A percentile compares a stretch with the other conserved stretches of the same genome.
These are phyloP conservation scores for Pyrgus malvae DNA, from an alignment of 2,888 invertebrate genomes.

Conservation along the genomic window DNA sequence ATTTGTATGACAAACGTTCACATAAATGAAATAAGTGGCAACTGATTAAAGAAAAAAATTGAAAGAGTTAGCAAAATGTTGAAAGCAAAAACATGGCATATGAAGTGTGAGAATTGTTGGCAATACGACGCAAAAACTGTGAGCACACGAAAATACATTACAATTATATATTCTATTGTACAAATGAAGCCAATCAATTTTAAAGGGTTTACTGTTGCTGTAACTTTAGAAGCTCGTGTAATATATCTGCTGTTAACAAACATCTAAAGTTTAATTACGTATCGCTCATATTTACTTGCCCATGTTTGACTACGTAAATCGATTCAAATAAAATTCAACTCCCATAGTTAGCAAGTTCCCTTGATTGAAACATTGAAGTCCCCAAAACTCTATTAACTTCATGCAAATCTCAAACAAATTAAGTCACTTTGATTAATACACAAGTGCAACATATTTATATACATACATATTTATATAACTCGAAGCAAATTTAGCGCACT, in stretches of 20 bases:
- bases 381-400: slow-evolving; percentile 17
- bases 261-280: slow-evolving; percentile 9
- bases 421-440: slow-evolving; percentile 17
- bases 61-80: slow-evolving; percentile 5
- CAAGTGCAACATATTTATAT: neutral
- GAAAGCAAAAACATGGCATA: neutral
- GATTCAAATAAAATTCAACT: slow-evolving; percentile 22
- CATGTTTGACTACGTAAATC: slow-evolving; percentile 5
- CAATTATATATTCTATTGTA: neutral
- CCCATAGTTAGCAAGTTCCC: slow-evolving; percentile 19
- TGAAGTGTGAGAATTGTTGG: slow-evolving; percentile 5
- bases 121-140: neutral
- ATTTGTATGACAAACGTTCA: slow-evolving; percentile 1
- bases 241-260: neutral
- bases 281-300: slow-evolving; percentile 5
- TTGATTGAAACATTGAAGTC: slow-evolving; percentile 15
- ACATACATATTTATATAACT: neutral
- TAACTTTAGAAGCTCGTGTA: neutral
- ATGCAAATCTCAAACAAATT: slow-evolving; percentile 23
- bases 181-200: neutral
- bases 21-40: neutral
- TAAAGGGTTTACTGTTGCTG: neutral
- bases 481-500: neutral
- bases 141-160: neutral
- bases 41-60: neutral